Conservation (phyloP, 30 jellyfish, hydroid and myxozoan species). For the Pseudorhiza aurosa region DNA sequence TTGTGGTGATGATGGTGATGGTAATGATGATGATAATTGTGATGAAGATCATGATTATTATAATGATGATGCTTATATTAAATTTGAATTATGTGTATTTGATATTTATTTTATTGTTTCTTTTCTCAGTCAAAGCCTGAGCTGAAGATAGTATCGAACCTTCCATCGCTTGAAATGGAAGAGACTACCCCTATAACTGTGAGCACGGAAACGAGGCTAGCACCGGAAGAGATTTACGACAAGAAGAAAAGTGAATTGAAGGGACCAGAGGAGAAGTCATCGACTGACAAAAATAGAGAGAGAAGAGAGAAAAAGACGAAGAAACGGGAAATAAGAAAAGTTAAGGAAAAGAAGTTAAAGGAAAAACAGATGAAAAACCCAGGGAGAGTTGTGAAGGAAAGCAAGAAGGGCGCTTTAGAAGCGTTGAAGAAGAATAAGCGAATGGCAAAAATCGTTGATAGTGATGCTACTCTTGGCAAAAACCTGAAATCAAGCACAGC, state of each 20-base stretch:
- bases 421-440: conserved; percentile 15
- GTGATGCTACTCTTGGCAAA: not conserved
- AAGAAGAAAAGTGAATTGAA: conserved; percentile 35
- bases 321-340: conserved; percentile 29
- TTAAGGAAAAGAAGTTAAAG: conserved; percentile 27
- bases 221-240: conserved; percentile 76
- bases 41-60: no score
- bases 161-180: conserved; percentile 89
- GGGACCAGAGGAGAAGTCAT: conserved; percentile 61
- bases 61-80: no score
- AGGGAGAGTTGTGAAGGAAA: not conserved
- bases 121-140: conserved; percentile 88
- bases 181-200: conserved; percentile 88
- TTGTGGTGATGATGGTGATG: no score
- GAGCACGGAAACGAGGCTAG: conserved; percentile 57
- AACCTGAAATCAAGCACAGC: conserved; percentile 76
- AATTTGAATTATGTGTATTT: no score
- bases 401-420: conserved; percentile 54
- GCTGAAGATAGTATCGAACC: conserved; percentile 76
- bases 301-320: conserved; percentile 61
- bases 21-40: no score
- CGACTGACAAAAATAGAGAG: conserved; percentile 70
- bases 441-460: conserved; percentile 22
- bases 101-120: no score
- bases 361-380: conserved; percentile 13